These are phyloP conservation scores for Alosa sapidissima DNA, from an alignment of 2,797 vertebrate species.

Conservation along the genomic window DNA sequence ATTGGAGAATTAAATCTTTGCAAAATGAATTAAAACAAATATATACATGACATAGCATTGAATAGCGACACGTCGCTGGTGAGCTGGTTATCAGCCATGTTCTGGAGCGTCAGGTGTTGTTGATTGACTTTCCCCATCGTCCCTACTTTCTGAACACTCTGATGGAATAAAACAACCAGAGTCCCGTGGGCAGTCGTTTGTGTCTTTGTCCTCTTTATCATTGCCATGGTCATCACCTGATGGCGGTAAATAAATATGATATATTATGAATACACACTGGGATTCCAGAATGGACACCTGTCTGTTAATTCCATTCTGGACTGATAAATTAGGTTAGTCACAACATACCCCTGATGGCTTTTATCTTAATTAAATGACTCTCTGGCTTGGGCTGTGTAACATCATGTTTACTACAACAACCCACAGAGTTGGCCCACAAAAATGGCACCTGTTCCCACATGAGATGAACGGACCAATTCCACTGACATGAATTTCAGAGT, in stretches of 20 bases:
- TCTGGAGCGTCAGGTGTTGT: neutral
- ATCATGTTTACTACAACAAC: conserved; percentile 51
- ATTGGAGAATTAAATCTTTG: too few species aligned
- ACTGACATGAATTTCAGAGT: neutral
- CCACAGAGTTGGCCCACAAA: conserved; percentile 25
- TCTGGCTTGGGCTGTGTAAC: conserved; percentile 40
- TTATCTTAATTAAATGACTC: conserved; percentile 70
- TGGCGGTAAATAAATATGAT: conserved; percentile 2
- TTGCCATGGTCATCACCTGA: conserved; percentile 68
- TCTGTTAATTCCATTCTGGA: conserved; percentile 42
- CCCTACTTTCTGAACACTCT: conserved; percentile 89
- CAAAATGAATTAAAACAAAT: neutral
- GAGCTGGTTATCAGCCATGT: neutral
- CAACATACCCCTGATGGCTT: conserved; percentile 52
- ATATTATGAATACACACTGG: neutral
- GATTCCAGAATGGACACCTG: conserved; percentile 34
- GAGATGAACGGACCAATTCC: neutral
- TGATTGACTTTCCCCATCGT: conserved; percentile 71
- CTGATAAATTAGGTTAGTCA: conserved; percentile 32
- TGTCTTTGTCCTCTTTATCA: conserved; percentile 67
- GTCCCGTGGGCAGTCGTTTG: conserved; percentile 91
- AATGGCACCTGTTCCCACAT: neutral
- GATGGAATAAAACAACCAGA: conserved; percentile 94
- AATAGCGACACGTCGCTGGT: neutral
- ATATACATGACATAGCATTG: neutral